phyloP scores from a whole-genome alignment of 2,797 vertebrate species.

The Siniperca undulata region DNA sequence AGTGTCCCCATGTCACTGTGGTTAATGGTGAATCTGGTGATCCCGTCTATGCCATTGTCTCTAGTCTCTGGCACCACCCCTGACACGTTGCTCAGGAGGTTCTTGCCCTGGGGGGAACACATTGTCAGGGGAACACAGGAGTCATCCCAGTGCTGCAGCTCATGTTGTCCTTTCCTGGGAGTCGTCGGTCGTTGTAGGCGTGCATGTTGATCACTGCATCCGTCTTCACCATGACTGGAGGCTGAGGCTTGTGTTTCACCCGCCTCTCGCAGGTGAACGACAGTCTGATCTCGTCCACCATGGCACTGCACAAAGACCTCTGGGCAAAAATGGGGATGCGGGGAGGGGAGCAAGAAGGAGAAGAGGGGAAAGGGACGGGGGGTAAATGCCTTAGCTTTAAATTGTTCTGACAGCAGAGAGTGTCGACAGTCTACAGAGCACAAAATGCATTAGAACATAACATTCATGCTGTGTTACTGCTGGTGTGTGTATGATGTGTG shows the following conservation, averaged over 20 bases:
- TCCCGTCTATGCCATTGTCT: slow-evolving; percentile 85
- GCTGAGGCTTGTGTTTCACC: slow-evolving; percentile 93
- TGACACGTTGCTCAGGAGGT: slow-evolving; percentile 82
- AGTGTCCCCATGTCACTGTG: slow-evolving; percentile 86
- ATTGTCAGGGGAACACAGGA: slow-evolving; percentile 91
- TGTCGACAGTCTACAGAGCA: slow-evolving; percentile 69
- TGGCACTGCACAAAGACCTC: slow-evolving; percentile 98
- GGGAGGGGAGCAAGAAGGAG: slow-evolving; percentile 65
- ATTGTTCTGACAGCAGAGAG: slow-evolving; percentile 76
- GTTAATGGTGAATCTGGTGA: slow-evolving; percentile 85
- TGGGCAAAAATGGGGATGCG: slow-evolving; percentile 84
- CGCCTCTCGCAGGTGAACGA: slow-evolving; percentile 98
- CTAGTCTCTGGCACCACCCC: slow-evolving; percentile 79
- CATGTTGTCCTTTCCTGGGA: slow-evolving; percentile 98
- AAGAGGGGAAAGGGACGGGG: slow-evolving; percentile 71
- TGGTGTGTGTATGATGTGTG: slow-evolving; percentile 11
- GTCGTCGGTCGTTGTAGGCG: slow-evolving; percentile 97
- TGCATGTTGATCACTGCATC: slow-evolving; percentile 99
- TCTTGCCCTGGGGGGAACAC: slow-evolving; percentile 79
- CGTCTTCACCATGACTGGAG: slow-evolving; percentile 91
- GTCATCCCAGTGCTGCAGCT: slow-evolving; percentile 93
- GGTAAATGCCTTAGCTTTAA: slow-evolving; percentile 85
- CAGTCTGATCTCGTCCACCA: slow-evolving; percentile 97
- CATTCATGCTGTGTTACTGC: slow-evolving; percentile 49
- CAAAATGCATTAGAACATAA: slow-evolving; percentile 59